phyloP scores from a whole-genome alignment of 2,113 vertebrate species.

The Grantiella picta region DNA sequence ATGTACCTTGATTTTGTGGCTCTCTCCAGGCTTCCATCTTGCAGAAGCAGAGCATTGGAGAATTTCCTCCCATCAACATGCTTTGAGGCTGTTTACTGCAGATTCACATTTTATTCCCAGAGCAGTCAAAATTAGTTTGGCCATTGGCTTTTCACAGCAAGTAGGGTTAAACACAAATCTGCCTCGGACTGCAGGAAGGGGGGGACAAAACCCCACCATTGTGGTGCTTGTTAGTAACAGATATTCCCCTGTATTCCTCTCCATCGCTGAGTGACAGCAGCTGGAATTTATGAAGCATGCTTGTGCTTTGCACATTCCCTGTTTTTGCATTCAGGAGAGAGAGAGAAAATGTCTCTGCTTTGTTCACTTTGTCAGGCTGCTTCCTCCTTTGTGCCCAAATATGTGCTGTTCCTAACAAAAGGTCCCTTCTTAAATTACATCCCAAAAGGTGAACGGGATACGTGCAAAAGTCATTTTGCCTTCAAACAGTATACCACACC shows the following conservation, averaged over 20 bases:
- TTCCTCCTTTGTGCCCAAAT: constrained; percentile 42
- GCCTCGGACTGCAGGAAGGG: not conserved
- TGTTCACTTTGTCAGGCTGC: constrained; percentile 39
- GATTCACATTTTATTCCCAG: not conserved
- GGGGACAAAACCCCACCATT: fast-evolving
- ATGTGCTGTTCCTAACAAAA: not conserved
- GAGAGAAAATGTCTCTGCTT: constrained; percentile 38
- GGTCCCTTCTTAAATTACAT: constrained; percentile 47
- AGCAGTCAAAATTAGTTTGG: not conserved
- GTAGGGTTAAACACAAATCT: not conserved
- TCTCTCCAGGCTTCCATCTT: not conserved
- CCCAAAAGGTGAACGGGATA: constrained; percentile 29
- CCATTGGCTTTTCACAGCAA: not conserved
- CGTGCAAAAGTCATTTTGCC: constrained; percentile 24
- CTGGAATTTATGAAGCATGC: constrained; percentile 58
- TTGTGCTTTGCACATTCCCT: constrained; percentile 25
- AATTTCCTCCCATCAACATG: not conserved
- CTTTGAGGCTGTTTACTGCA: not conserved
- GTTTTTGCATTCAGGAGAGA: constrained; percentile 47
- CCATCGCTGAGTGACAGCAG: constrained; percentile 35
- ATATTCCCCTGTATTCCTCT: constrained; percentile 46
- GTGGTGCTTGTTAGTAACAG: constrained; percentile 20
- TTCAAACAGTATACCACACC: constrained; percentile 37
- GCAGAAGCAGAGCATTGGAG: not conserved
- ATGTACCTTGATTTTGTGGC: not conserved